These are phyloP conservation scores for Diuraphis noxia DNA, from an alignment of 1,140 invertebrate genomes.

Conservation along the genomic window DNA sequence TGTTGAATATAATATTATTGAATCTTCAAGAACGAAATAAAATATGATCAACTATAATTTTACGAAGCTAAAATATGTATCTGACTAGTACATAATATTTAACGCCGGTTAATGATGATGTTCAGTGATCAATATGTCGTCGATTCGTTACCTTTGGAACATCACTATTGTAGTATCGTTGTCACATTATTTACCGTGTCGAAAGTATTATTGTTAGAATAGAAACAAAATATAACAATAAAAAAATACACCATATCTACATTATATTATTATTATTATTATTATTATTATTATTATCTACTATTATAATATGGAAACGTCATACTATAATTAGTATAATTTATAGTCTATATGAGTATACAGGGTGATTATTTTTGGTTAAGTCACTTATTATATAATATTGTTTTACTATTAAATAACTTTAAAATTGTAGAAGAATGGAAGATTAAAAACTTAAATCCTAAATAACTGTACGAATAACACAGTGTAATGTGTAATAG, in stretches of 20 bases:
- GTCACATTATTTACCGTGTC: background rate
- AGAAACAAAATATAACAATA: background rate
- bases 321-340: background rate
- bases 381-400: background rate
- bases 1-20: background rate
- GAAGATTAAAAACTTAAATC: background rate
- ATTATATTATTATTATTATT: background rate
- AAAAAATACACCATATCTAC: background rate
- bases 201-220: background rate
- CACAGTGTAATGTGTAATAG: background rate
- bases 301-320: background rate
- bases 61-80: background rate
- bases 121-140: background rate
- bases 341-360: background rate
- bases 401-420: background rate
- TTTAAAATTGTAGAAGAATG: background rate
- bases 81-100: background rate
- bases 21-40: background rate
- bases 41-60: background rate
- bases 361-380: background rate
- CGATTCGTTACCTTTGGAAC: background rate
- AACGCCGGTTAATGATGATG: background rate
- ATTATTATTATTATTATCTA: too few relatives aligned
- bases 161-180: background rate
- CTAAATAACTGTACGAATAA: background rate